These are phyloP conservation scores for Macrocentrus cingulum DNA, from an alignment of 1,140 invertebrate genomes.

Conservation along the genomic window DNA sequence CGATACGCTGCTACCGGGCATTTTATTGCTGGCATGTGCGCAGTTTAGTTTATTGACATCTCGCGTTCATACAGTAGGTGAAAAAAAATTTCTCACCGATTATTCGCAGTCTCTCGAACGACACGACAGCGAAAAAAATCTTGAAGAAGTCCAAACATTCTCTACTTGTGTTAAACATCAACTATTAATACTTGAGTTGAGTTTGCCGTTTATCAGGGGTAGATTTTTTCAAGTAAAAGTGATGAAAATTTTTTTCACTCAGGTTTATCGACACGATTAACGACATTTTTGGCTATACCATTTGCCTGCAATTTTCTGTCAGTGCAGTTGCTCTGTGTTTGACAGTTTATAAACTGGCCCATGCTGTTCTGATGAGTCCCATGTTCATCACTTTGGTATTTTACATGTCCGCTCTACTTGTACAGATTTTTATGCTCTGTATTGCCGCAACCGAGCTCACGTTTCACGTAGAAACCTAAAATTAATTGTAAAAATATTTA, in stretches of 20 bases:
- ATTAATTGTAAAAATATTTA: neutral
- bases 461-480: neutral
- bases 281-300: conserved; percentile 11
- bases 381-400: neutral
- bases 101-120: neutral
- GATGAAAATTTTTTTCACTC: neutral
- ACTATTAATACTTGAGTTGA: conserved; percentile 8
- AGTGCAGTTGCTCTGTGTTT: conserved; percentile 15
- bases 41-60: conserved; percentile 7
- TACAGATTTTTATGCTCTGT: conserved; percentile 19
- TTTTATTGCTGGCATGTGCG: conserved; percentile 5
- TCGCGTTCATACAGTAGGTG: neutral
- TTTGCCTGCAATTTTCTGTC: conserved; percentile 16
- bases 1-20: conserved; percentile 6
- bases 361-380: neutral
- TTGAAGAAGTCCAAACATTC: neutral
- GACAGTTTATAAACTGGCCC: conserved; percentile 3
- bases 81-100: too few relatives aligned
- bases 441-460: neutral
- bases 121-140: neutral
- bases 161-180: conserved; percentile 12
- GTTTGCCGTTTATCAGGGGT: neutral
- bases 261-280: conserved; percentile 13
- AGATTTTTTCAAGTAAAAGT: neutral
- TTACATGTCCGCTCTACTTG: conserved; percentile 3